A percentile compares a stretch with the other conserved stretches of the same genome.
Evolutionary conservation across 2,797 vertebrate species (phyloP).

Genomic region (Pterois miles): DNA sequence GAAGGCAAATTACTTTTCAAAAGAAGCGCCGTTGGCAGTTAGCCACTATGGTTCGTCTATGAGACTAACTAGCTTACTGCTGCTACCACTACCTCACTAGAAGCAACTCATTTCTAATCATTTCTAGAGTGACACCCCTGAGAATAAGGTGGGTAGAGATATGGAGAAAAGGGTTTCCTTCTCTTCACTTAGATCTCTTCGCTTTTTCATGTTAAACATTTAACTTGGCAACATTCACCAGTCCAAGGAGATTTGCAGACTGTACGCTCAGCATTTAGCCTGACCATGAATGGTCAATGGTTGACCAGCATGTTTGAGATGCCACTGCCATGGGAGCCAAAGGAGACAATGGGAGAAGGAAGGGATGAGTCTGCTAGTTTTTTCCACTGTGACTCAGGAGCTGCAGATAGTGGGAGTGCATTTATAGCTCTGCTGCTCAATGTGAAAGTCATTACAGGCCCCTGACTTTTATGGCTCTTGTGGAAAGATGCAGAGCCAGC

Average conservation of each 20-base stretch:
- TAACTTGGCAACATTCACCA: slow-evolving; percentile 15
- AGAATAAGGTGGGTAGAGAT: no score
- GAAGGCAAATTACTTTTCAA: no score
- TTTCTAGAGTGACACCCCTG: no score
- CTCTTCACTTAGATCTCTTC: slow-evolving; percentile 14
- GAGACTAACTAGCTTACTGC: no score
- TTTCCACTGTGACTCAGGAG: slow-evolving; percentile 57
- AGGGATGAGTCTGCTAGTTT: slow-evolving; percentile 26
- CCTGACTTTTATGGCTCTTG: slow-evolving; percentile 67
- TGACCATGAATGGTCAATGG: slow-evolving; percentile 23
- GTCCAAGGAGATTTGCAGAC: neutral
- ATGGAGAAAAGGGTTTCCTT: no score
- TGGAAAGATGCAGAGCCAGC: slow-evolving; percentile 74
- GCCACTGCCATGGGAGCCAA: slow-evolving; percentile 19
- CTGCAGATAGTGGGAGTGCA: slow-evolving; percentile 33
- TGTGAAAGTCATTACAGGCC: slow-evolving; percentile 73
- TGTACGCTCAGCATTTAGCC: slow-evolving; percentile 25
- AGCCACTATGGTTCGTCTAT: no score
- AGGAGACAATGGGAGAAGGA: slow-evolving; percentile 7
- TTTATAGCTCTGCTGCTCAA: slow-evolving; percentile 62
- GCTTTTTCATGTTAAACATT: slow-evolving; percentile 3
- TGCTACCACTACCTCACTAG: no score
- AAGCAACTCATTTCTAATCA: no score
- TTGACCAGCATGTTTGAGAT: slow-evolving; percentile 2
- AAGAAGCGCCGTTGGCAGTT: no score